Conservation (phyloP, 2,113 vertebrate species). For the Leptobrachium leishanense region DNA sequence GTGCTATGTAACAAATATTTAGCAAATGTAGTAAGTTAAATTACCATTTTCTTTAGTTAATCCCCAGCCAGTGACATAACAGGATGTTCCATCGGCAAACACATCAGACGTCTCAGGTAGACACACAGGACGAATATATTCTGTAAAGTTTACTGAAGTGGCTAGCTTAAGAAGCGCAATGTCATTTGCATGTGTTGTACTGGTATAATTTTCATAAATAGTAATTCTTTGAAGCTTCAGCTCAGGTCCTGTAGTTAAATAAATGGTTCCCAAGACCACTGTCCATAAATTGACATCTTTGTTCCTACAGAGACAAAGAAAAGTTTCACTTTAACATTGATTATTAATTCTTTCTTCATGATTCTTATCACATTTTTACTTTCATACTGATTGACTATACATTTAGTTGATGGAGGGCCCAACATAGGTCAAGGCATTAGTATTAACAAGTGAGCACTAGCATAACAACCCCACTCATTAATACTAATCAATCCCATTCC, state of each 20-base stretch:
- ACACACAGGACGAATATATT: slow-evolving; percentile 65
- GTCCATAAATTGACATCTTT: not conserved
- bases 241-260: not conserved
- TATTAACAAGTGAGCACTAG: too few relatives aligned
- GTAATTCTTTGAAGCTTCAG: slow-evolving; percentile 60
- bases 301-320: slow-evolving; percentile 6
- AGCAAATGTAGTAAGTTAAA: not conserved
- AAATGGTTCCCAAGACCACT: slow-evolving; percentile 12
- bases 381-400: too few relatives aligned
- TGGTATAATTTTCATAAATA: slow-evolving; percentile 59
- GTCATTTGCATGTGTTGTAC: slow-evolving; percentile 56
- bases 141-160: slow-evolving; percentile 59
- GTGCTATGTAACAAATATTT: too few relatives aligned
- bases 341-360: too few relatives aligned
- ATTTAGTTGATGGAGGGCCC: too few relatives aligned
- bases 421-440: too few relatives aligned
- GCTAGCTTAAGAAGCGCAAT: slow-evolving; percentile 67
- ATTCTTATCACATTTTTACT: too few relatives aligned
- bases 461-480: too few relatives aligned
- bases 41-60: slow-evolving; percentile 65
- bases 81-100: slow-evolving; percentile 61
- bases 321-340: too few relatives aligned
- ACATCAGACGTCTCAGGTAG: slow-evolving; percentile 62
- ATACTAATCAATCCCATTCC: too few relatives aligned
- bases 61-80: slow-evolving; percentile 74